Base-by-base conservation (phyloP, 37 sponge, comb jelly and placozoan species). In the Halisarca cf. caerulea region DNA sequence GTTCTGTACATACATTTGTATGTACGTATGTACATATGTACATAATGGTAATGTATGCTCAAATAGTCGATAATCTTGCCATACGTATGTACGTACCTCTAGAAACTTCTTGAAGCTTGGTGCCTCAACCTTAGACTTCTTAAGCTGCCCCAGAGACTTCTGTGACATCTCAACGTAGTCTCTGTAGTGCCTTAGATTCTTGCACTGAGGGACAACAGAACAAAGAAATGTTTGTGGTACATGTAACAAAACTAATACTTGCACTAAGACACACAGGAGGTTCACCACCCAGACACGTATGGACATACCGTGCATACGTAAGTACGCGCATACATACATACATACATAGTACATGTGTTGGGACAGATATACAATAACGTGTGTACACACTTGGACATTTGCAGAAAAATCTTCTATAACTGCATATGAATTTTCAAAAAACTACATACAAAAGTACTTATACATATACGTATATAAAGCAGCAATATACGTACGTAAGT, bases 111-210 rank as follows among this genome's bases (percentile, higher is more conserved):
- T 85, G 72, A 91, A 90, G 54, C 35, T 58, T 32, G 82, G 51
- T 21, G 40, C 70, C 45, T 86, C 92, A 17, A 24, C 17, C 78
- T 84, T 82, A 27, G 53, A 81, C 36, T 47, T 86, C 69, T 87
- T 81, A 21, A 93, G 68, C 42, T 86, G 83, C 5, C 83, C 85
- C 36, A 87, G 79, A 9, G 90, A 83, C 39, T 81, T 80, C 33
- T 64, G 62, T 55, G 86, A 93, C 85, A 89, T 89, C 88, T 93
- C 93, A 79, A 93, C 93, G 75, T 89, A 89, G 69, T 93, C 93
- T 34, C 89, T 89, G 82, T 93, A 93, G 37, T 89, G 82, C 36
- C 80, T 89, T 45, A 93, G 85, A 78, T 85, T 84, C 47, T 80
- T 84, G 40, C 93, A 93, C 93, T 93, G 59, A 30, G 36, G 69